Base-by-base conservation (phyloP, 2,797 vertebrate genomes). In the Enteromius unitaeniatus region DNA sequence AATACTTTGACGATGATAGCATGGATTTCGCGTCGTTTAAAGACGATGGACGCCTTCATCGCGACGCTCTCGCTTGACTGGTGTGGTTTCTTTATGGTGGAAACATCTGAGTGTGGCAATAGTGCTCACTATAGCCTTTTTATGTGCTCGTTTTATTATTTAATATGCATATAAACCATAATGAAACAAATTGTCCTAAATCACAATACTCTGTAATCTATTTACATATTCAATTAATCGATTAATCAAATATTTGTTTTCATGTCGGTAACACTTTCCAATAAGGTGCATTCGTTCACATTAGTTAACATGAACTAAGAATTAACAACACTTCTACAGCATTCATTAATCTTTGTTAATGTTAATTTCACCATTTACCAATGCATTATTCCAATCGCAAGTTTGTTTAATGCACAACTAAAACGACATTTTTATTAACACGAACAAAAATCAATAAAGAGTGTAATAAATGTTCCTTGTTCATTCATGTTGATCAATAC, bases 1-100 rank as follows among this genome's bases (percentile, higher is more conserved):
- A 84, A 85, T 78, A 86, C 83, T 68, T 83, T 88, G 51, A 86
- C 77, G 42, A 21, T 62, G 28, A 80, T 67, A 77, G 82, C 60
- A 23, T 49, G 40, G 78, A 3, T 79, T 28, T 23, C 28, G 78
- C 34, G 13, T 73, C 62, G 47, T 45, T 53, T 62, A 60, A 76
- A 80, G 31, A 69, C 40, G 60, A 31, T 10, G 7, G 40, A 37
- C 21, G 55, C 4, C 6, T 64, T 60, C 19, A 17, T 28, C 4
- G 17, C 17, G 65, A 69, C 34, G 79, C 68, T 72, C 51, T 58
- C 51, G 6, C 51, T 60, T 70, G n/a, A 26, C n/a, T 45, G 51
- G 58, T 10, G 51, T 6, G 53, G 17, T 15, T 80, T 8, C 17
- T 26, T 72, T 31, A 8, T 81, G 21, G 0, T 80, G 67, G 17